A percentile compares a stretch with the other conserved stretches of the same genome.
Conservation (phyloP, 2,113 vertebrate genomes). For the Typhlomys cinereus region DNA sequence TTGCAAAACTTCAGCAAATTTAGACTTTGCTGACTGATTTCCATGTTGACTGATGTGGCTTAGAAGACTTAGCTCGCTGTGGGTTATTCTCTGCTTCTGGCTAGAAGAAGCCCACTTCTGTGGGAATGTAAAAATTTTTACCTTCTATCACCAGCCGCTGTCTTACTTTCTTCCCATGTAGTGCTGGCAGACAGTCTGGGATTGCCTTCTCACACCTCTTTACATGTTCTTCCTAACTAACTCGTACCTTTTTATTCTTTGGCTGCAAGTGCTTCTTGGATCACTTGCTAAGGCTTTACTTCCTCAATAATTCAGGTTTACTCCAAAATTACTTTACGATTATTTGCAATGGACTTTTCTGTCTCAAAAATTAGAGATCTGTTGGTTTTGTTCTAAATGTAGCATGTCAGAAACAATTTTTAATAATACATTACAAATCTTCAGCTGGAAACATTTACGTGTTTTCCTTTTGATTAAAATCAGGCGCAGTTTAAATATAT, state of each 20-base stretch:
- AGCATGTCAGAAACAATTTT: slow-evolving; percentile 42
- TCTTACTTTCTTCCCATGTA: background rate
- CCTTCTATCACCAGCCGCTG: background rate
- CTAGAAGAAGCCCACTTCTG: slow-evolving; percentile 15
- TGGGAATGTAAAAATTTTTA: background rate
- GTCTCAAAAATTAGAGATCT: slow-evolving; percentile 62
- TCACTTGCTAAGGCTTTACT: slow-evolving; percentile 42
- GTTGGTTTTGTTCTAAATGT: background rate
- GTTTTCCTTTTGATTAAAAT: background rate
- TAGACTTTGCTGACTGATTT: slow-evolving; percentile 5
- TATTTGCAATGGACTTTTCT: slow-evolving; percentile 34
- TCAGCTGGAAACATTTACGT: background rate
- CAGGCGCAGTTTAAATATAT: slow-evolving; percentile 22
- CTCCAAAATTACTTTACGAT: slow-evolving; percentile 61
- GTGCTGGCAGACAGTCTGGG: background rate
- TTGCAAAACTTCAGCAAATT: slow-evolving; percentile 21
- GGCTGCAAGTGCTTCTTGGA: slow-evolving; percentile 38
- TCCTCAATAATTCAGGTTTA: slow-evolving; percentile 54
- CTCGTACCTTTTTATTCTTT: background rate
- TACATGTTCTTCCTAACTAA: slow-evolving; percentile 48
- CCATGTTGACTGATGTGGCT: background rate
- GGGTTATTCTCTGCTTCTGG: background rate
- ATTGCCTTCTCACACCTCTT: background rate
- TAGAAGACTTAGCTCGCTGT: background rate
- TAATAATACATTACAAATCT: slow-evolving; percentile 21